Conservation (phyloP, 2,113 vertebrate genomes). For the Ailurus styani region DNA sequence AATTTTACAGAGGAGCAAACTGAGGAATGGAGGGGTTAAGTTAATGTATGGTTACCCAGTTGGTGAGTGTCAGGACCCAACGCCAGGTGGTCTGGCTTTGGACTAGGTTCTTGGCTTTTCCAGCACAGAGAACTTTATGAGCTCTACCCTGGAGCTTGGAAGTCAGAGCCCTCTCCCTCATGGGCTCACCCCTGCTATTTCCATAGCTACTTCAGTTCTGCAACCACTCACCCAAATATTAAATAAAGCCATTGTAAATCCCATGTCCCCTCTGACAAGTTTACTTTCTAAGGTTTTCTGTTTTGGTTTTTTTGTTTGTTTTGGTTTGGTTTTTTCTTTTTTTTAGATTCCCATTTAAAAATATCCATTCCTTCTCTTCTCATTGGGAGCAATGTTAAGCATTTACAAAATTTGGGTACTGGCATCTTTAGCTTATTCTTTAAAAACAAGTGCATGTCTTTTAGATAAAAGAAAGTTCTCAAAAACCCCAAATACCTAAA, state of each 20-base stretch:
- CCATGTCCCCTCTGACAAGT: neutral
- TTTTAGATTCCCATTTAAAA: neutral
- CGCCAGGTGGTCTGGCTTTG: neutral
- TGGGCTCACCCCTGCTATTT: neutral
- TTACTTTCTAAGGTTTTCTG: neutral
- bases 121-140: neutral
- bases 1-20: neutral
- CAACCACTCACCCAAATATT: neutral
- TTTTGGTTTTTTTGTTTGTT: neutral
- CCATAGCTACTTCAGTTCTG: neutral
- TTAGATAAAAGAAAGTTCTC: neutral
- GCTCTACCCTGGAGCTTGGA: neutral
- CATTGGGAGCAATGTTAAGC: neutral
- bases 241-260: neutral
- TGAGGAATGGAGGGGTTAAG: neutral
- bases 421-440: neutral
- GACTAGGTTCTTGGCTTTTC: neutral
- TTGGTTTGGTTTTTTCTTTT: neutral
- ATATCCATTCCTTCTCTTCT: neutral
- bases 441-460: neutral
- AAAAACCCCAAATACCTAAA: neutral
- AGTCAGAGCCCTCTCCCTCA: neutral
- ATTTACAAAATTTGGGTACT: neutral
- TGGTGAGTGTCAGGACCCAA: neutral
- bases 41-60: neutral